These are phyloP conservation scores for Porphyrio hochstetteri DNA, from an alignment of 2,113 vertebrate species.

Conservation along the genomic window DNA sequence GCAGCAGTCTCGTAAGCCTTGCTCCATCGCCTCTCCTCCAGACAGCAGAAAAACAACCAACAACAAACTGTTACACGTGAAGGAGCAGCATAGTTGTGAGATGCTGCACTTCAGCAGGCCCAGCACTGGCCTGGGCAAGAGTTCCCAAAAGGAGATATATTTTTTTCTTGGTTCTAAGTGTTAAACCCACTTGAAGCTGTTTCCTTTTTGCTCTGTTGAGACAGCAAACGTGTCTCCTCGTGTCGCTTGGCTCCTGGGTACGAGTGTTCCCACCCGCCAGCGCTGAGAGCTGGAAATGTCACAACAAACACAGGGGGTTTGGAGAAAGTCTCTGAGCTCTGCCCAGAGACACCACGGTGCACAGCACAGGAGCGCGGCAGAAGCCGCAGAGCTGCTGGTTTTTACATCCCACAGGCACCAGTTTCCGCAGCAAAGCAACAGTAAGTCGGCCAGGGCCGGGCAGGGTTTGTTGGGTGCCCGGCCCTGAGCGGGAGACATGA, in stretches of 20 bases:
- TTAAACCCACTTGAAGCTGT: neutral
- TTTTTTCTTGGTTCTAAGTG: neutral
- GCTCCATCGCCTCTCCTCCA: conserved; percentile 96
- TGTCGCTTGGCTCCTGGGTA: neutral
- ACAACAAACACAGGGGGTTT: fast-evolving
- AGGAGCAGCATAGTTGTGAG: neutral
- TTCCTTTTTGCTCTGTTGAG: neutral
- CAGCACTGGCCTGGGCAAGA: too few relatives aligned
- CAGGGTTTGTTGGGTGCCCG: neutral
- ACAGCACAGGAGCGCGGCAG: fast-evolving
- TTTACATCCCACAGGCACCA: neutral
- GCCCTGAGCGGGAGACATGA: neutral
- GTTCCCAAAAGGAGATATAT: neutral
- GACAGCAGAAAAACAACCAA: neutral
- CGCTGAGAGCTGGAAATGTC: neutral
- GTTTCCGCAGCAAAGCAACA: neutral
- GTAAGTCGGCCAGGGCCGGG: fast-evolving
- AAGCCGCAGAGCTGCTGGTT: neutral
- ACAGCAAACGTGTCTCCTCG: fast-evolving
- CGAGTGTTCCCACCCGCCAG: neutral
- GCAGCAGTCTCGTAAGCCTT: conserved; percentile 95
- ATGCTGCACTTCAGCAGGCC: neutral
- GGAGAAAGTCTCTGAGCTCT: neutral
- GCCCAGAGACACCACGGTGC: neutral
- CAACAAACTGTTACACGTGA: fast-evolving